Percentiles rank a stretch among this genome's conserved stretches.
These are phyloP conservation scores for Neodiprion virginianus DNA, from an alignment of 1,140 invertebrate genomes.

Conservation along the genomic window DNA sequence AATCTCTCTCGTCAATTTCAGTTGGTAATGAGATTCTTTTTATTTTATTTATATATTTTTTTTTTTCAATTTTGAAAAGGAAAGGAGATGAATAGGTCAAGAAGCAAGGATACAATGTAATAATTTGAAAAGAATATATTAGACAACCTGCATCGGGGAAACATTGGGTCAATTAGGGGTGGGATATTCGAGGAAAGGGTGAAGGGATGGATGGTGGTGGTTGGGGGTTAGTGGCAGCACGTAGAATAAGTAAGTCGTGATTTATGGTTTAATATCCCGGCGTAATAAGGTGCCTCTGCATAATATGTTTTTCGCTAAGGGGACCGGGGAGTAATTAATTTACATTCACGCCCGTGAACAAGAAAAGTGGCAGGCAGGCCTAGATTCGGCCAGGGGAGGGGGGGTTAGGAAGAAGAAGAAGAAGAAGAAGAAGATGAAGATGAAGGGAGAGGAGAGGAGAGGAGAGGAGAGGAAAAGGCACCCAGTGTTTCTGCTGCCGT, in stretches of 20 bases:
- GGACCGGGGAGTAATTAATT: conserved; percentile 47
- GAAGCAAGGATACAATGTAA: no score
- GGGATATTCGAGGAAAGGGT: no score
- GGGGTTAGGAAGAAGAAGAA: conserved; percentile 22
- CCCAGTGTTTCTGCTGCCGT: conserved; percentile 25
- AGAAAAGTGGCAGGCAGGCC: conserved; percentile 27
- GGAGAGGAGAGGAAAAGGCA: conserved; percentile 21
- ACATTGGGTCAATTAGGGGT: no score
- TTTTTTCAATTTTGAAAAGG: no score
- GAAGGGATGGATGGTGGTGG: no score
- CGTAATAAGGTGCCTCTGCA: conserved; percentile 41
- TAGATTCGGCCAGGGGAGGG: neutral
- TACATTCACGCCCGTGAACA: conserved; percentile 44
- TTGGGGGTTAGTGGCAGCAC: no score
- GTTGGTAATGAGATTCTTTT: no score
- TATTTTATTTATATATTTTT: no score
- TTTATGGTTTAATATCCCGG: conserved; percentile 50
- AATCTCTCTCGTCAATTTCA: no score
- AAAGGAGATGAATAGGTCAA: no score
- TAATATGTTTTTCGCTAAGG: conserved; percentile 49
- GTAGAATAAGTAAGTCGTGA: conserved; percentile 44
- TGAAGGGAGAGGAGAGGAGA: conserved; percentile 19
- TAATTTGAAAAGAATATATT: no score
- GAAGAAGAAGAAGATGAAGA: conserved; percentile 3
- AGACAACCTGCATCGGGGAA: no score